Evolutionary conservation across 2,888 invertebrate species (phyloP).

Genomic region (Zygogramma bicolorata): DNA sequence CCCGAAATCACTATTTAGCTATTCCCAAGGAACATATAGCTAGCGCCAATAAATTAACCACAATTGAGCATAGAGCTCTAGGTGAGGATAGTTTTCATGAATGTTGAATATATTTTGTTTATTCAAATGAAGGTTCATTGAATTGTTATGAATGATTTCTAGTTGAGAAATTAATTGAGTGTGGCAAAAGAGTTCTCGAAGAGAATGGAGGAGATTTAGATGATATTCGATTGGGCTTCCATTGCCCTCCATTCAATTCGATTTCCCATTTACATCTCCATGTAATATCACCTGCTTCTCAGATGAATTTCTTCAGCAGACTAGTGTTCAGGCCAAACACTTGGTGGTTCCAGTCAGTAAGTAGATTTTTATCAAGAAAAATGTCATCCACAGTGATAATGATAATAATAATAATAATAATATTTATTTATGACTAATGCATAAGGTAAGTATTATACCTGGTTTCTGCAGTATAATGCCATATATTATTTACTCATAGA

Average conservation of each 20-base stretch:
- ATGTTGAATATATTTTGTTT: too few species aligned
- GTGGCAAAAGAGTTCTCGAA: constrained; percentile 69
- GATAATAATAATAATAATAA: too few species aligned
- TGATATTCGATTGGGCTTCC: constrained; percentile 79
- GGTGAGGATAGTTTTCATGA: constrained; percentile 74
- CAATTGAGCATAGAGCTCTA: constrained; percentile 74
- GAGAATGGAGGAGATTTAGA: constrained; percentile 66
- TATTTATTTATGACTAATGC: too few species aligned
- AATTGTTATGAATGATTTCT: constrained; percentile 42
- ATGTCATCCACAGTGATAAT: too few species aligned
- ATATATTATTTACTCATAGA: too few species aligned
- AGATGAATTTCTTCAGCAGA: constrained; percentile 77
- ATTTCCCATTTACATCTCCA: constrained; percentile 89
- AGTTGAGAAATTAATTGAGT: constrained; percentile 78
- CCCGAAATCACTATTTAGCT: constrained; percentile 83
- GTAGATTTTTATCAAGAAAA: too few species aligned
- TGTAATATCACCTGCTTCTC: constrained; percentile 81
- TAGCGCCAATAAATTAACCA: constrained; percentile 77
- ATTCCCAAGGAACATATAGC: constrained; percentile 82
- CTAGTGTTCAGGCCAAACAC: constrained; percentile 80
- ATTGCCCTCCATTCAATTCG: constrained; percentile 91
- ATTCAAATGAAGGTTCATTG: too few species aligned
- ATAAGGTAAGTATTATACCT: too few species aligned
- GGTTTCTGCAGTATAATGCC: too few species aligned
- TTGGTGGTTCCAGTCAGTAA: constrained; percentile 89